phyloP scores from a whole-genome alignment of 1,140 invertebrate genomes.

The Aphelinus atriplicis region DNA sequence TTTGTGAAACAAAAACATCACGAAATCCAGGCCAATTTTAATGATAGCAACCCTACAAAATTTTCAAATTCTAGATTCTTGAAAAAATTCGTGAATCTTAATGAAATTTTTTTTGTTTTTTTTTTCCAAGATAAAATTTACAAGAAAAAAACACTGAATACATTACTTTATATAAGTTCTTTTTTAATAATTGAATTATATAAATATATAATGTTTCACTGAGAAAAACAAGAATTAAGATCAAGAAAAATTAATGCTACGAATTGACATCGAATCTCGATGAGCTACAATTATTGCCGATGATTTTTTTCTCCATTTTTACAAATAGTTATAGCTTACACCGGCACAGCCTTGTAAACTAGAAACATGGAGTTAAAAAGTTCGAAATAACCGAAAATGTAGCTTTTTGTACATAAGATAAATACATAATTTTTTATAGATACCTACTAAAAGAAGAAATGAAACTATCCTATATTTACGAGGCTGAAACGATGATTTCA shows the following conservation, averaged over 20 bases:
- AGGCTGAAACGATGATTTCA: too few relatives aligned
- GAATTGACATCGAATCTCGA: conserved; percentile 15
- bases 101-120: conserved; percentile 13
- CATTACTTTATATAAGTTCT: conserved; percentile 51
- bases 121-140: conserved; percentile 31
- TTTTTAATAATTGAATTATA: conserved; percentile 42
- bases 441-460: too few relatives aligned
- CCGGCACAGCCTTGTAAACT: conserved; percentile 27
- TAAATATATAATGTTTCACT: conserved; percentile 24
- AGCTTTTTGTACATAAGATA: conserved; percentile 35
- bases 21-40: too few relatives aligned
- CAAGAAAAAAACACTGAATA: conserved; percentile 55
- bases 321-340: conserved; percentile 42
- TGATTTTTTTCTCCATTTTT: conserved; percentile 39
- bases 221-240: conserved; percentile 27
- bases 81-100: not conserved
- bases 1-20: too few relatives aligned
- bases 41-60: too few relatives aligned
- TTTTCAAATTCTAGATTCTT: too few relatives aligned
- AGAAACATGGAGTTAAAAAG: conserved; percentile 1
- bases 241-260: conserved; percentile 40
- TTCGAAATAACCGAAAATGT: conserved; percentile 16
- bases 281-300: conserved; percentile 38
- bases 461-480: too few relatives aligned
- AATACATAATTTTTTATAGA: conserved; percentile 24